Percentiles rank a stretch among this genome's conserved stretches.
phyloP scores from a whole-genome alignment of 2,797 vertebrate genomes.

The Neopelma chrysocephalum region DNA sequence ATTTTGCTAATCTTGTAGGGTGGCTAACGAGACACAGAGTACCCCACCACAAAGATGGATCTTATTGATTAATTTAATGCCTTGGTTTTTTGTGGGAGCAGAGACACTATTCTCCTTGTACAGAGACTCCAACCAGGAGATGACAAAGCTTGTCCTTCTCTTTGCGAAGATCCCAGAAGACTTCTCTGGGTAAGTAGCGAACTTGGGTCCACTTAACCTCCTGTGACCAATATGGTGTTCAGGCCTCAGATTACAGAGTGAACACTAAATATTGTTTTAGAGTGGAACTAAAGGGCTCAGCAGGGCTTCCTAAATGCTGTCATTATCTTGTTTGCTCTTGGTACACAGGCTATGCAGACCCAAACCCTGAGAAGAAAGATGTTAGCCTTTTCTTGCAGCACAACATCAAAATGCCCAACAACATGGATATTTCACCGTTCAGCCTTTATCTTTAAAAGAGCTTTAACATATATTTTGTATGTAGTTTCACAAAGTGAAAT shows the following conservation, averaged over 20 bases:
- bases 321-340: background rate
- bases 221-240: fast-evolving
- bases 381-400: background rate
- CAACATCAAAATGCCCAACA: background rate
- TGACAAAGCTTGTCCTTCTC: background rate
- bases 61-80: background rate
- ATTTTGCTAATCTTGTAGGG: background rate
- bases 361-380: background rate
- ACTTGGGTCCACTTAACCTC: background rate
- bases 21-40: background rate
- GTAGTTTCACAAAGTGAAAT: background rate
- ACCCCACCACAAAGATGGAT: background rate
- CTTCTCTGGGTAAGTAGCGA: background rate
- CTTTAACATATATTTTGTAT: background rate
- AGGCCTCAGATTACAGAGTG: background rate
- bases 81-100: background rate
- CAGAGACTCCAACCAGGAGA: background rate
- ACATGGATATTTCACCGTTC: background rate
- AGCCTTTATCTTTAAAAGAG: background rate
- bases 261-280: background rate
- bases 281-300: background rate
- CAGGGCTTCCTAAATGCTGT: background rate
- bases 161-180: background rate
- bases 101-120: background rate
- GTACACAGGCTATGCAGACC: fast-evolving